phyloP scores from a whole-genome alignment of 2,113 vertebrate genomes.

The Cromileptes altivelis region DNA sequence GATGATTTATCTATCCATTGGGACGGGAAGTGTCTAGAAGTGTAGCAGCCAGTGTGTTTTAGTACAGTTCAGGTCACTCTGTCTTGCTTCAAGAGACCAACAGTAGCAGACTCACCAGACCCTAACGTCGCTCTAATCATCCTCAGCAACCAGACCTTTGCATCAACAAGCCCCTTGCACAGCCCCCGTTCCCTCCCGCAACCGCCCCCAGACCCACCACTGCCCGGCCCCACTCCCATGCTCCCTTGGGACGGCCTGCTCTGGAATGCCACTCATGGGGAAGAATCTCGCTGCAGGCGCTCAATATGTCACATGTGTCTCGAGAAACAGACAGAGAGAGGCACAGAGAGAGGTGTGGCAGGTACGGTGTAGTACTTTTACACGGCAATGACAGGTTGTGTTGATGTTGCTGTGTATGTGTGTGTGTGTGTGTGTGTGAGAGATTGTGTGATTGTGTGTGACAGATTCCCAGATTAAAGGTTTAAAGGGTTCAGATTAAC shows the following conservation, averaged over 20 bases:
- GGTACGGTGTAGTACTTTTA: conserved; percentile 51
- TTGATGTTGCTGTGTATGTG: background rate
- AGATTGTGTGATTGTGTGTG: conserved; percentile 26
- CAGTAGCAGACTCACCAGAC: background rate
- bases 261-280: conserved; percentile 86
- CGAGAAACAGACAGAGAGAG: conserved; percentile 35
- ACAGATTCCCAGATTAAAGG: conserved; percentile 72
- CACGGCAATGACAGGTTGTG: conserved; percentile 61
- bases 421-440: background rate
- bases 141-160: conserved; percentile 32
- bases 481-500: conserved; percentile 76
- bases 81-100: conserved; percentile 18
- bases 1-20: background rate
- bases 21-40: background rate
- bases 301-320: conserved; percentile 82
- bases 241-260: conserved; percentile 80
- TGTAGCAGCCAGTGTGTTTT: background rate
- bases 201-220: conserved; percentile 51
- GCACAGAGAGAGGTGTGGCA: conserved; percentile 58
- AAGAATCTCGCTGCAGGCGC: conserved; percentile 85
- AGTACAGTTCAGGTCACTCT: background rate
- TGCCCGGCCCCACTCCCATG: conserved; percentile 55
- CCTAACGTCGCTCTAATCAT: conserved; percentile 8
- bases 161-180: conserved; percentile 49
- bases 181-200: background rate